These are phyloP conservation scores for Chloroclystis v-ata DNA, from an alignment of 2,888 invertebrate genomes.

Conservation along the genomic window DNA sequence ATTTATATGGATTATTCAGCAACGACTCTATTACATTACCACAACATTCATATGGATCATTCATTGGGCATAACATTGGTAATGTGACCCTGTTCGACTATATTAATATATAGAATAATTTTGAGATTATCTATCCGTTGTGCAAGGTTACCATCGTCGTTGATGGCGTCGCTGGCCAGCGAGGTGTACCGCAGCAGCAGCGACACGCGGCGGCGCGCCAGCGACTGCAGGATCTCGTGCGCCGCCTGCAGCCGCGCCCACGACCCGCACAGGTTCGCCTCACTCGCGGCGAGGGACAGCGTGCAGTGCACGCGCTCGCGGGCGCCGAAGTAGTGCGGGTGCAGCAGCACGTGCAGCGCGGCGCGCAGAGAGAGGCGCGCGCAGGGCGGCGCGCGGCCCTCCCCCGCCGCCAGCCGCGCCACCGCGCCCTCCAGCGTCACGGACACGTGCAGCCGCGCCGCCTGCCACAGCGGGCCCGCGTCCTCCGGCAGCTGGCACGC, in stretches of 20 bases:
- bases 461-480: constrained; percentile 45
- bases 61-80: too few species aligned
- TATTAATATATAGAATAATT: too few species aligned
- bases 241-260: constrained; percentile 80
- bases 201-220: constrained; percentile 32
- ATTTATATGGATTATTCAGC: too few species aligned
- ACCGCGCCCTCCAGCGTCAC: constrained; percentile 32
- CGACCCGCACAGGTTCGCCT: constrained; percentile 80
- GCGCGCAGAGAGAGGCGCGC: constrained; percentile 44
- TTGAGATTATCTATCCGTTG: too few species aligned
- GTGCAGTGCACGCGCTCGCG: constrained; percentile 39
- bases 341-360: constrained; percentile 42
- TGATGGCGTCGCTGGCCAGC: constrained; percentile 65
- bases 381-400: constrained; percentile 37
- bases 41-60: too few species aligned
- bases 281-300: constrained; percentile 57
- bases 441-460: constrained; percentile 44
- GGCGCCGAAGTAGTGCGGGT: constrained; percentile 40
- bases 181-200: constrained; percentile 54
- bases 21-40: too few species aligned
- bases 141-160: constrained; percentile 65
- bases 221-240: constrained; percentile 55
- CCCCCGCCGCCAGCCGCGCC: constrained; percentile 6
- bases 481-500: constrained; percentile 57
- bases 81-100: too few species aligned